Conservation (phyloP, 2,888 invertebrate genomes). For the Meta bourneti region DNA sequence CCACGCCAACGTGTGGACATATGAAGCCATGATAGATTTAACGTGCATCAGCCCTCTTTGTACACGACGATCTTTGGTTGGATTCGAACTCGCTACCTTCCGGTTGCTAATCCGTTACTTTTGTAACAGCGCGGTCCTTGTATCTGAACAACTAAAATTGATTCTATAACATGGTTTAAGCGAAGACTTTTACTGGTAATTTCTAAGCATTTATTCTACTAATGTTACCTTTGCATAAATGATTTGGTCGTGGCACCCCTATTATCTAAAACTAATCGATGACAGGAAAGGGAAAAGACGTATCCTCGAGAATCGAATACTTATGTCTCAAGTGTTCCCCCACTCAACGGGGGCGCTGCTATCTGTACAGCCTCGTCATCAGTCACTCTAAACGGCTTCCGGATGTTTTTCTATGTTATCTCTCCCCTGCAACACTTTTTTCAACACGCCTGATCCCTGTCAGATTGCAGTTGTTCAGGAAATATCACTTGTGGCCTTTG, state of each 20-base stretch:
- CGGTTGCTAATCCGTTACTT: no score
- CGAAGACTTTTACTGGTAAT: no score
- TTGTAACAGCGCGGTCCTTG: no score
- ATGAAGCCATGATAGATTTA: no score
- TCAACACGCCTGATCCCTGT: conserved; percentile 2
- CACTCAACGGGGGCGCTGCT: conserved; percentile 50
- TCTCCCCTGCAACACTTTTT: conserved; percentile 36
- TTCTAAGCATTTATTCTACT: no score
- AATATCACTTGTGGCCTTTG: background rate
- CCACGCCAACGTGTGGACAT: no score
- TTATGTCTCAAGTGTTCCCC: conserved; percentile 24
- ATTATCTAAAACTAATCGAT: background rate
- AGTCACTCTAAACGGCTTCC: conserved; percentile 61
- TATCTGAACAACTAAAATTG: no score
- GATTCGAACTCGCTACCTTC: no score
- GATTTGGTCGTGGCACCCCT: background rate
- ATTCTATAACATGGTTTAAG: no score
- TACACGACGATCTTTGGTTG: no score
- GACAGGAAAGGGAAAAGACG: conserved; percentile 30
- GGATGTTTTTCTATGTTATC: conserved; percentile 45
- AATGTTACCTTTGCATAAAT: no score
- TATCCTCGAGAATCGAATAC: conserved; percentile 9
- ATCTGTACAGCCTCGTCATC: conserved; percentile 62
- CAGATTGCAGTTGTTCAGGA: conserved; percentile 24
- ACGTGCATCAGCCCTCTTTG: no score